Percentiles rank a stretch among this genome's conserved stretches.
phyloP scores from a whole-genome alignment of 2,888 invertebrate species.

The Thereva unica region DNA sequence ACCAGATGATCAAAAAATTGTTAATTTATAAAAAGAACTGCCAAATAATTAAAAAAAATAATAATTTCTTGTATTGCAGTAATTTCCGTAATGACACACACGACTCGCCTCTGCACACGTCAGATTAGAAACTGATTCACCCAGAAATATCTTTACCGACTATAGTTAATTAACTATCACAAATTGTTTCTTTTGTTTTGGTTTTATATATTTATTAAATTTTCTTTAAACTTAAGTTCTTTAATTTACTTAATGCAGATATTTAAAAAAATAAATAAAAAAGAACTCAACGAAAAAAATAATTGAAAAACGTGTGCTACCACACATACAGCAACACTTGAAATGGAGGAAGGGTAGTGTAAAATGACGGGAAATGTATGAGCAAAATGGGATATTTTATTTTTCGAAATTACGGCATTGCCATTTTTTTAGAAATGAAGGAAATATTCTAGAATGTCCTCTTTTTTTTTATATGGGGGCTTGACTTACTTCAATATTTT shows the following conservation, averaged over 20 bases:
- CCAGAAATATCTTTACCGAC: conserved; percentile 1
- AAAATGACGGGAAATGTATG: conserved; percentile 12
- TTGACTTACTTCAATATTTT: too few relatives aligned
- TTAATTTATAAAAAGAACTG: background rate
- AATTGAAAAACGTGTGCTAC: conserved; percentile 35
- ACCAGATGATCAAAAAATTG: conserved; percentile 23
- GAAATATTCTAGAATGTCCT: too few relatives aligned
- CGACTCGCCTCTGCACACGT: conserved; percentile 25
- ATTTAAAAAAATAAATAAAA: conserved; percentile 20
- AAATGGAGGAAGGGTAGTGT: conserved; percentile 18
- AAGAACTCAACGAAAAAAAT: conserved; percentile 25
- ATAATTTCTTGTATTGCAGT: conserved; percentile 11
- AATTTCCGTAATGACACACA: conserved; percentile 25
- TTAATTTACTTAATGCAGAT: conserved; percentile 6
- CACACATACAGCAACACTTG: conserved; percentile 28
- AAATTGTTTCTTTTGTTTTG: background rate
- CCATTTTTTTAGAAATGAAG: too few relatives aligned
- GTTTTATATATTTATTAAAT: background rate
- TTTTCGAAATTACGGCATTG: background rate
- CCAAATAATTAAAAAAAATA: conserved; percentile 17
- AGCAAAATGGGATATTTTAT: conserved; percentile 13
- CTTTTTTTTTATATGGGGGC: too few relatives aligned
- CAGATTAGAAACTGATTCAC: conserved; percentile 23
- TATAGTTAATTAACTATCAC: background rate
- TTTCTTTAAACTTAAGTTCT: conserved; percentile 2